phyloP scores from a whole-genome alignment of 92 coral and sea anemone genomes.

The Diadumene lineata region DNA sequence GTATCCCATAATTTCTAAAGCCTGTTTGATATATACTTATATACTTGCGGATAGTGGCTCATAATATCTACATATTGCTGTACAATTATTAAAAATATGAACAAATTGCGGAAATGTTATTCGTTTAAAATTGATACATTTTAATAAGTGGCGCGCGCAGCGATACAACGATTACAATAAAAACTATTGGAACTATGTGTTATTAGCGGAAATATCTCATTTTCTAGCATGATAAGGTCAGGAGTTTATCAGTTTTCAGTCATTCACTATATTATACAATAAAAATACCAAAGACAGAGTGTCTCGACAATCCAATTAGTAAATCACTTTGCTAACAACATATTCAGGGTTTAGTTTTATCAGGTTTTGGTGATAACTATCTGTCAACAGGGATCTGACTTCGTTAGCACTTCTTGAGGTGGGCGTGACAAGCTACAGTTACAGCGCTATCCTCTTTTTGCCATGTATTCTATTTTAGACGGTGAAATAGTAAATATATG shows the following conservation, averaged over 20 bases:
- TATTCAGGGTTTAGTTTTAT: not conserved
- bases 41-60: no score
- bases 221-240: not conserved
- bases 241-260: not conserved
- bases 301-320: constrained; percentile 14
- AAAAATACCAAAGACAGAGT: constrained; percentile 31
- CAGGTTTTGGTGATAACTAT: not conserved
- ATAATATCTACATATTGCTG: not conserved
- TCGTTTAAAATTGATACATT: no score
- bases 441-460: no score
- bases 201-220: not conserved
- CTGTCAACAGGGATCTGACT: not conserved
- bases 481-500: no score
- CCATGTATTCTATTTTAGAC: no score
- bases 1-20: no score
- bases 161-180: no score
- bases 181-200: constrained; percentile 1
- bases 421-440: no score
- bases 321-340: not conserved
- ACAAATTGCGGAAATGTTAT: no score
- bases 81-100: no score
- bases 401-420: no score
- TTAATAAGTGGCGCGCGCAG: no score
- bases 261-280: not conserved
- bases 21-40: not conserved